Evolutionary conservation across 2,113 vertebrate genomes (phyloP).

Genomic region (Pitta sordida): DNA sequence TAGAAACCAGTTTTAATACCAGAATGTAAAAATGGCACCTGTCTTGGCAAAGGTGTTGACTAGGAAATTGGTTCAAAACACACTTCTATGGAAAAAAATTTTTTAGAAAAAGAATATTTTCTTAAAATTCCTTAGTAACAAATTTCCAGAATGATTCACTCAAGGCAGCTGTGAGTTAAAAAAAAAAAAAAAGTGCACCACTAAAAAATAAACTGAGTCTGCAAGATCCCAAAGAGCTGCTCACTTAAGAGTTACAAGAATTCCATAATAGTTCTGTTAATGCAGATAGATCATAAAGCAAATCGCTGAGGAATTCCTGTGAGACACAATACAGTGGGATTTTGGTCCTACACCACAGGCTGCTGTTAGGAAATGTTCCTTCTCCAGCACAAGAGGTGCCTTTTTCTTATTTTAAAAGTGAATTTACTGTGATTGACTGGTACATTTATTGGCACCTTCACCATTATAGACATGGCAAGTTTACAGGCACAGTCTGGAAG

Average conservation of each 20-base stretch:
- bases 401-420: not conserved
- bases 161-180: conserved; percentile 37
- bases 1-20: conserved; percentile 35
- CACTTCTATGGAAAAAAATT: not conserved
- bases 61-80: conserved; percentile 43
- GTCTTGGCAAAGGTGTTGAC: not conserved
- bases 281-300: conserved; percentile 1
- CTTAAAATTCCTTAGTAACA: conserved; percentile 30
- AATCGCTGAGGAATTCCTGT: not conserved
- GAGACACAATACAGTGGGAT: not conserved
- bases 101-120: conserved; percentile 32
- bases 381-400: not conserved
- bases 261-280: not conserved
- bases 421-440: conserved; percentile 1
- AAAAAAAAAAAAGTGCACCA: conserved; percentile 7
- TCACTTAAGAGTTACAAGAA: conserved; percentile 9
- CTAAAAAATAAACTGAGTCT: conserved; percentile 11
- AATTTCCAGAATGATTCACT: conserved; percentile 34
- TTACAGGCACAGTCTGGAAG: conserved; percentile 50
- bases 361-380: not conserved
- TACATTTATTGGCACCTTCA: conserved; percentile 38
- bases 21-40: conserved; percentile 37
- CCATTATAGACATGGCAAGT: conserved; percentile 36
- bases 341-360: conserved; percentile 48
- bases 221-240: conserved; percentile 43